These are phyloP conservation scores for Hippopotamus amphibius DNA, from an alignment of 2,113 vertebrate genomes.

Conservation along the genomic window DNA sequence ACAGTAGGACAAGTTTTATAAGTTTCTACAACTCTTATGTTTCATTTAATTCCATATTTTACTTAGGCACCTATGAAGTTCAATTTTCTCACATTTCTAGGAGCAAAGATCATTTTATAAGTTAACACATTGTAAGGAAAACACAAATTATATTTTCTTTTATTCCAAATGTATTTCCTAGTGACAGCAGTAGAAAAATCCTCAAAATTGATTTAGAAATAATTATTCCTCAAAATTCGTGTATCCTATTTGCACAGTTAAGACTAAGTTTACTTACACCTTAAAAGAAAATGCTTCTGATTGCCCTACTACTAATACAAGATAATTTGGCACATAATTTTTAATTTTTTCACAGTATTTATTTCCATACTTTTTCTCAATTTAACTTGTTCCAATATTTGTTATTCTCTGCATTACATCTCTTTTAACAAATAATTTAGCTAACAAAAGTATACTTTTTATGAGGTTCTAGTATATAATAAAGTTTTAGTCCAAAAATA, in stretches of 20 bases:
- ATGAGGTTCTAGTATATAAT: not conserved
- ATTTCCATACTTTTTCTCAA: constrained; percentile 5
- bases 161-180: not conserved
- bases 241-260: not conserved
- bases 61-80: not conserved
- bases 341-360: not conserved
- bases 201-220: constrained; percentile 3
- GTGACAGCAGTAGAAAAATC: not conserved
- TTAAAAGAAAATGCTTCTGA: not conserved
- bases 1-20: not conserved
- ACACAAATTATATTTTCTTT: not conserved
- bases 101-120: not conserved
- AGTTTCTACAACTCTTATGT: not conserved
- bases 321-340: not conserved
- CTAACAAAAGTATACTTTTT: not conserved
- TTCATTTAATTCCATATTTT: not conserved
- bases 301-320: not conserved
- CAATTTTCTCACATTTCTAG: not conserved
- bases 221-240: not conserved
- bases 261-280: not conserved
- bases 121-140: constrained; percentile 3
- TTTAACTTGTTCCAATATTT: not conserved
- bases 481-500: not conserved
- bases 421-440: not conserved
- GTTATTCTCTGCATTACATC: not conserved